A percentile compares a stretch with the other conserved stretches of the same genome.
These are phyloP conservation scores for Pycnonotus jocosus DNA, from an alignment of 2,113 vertebrate genomes.

Conservation along the genomic window DNA sequence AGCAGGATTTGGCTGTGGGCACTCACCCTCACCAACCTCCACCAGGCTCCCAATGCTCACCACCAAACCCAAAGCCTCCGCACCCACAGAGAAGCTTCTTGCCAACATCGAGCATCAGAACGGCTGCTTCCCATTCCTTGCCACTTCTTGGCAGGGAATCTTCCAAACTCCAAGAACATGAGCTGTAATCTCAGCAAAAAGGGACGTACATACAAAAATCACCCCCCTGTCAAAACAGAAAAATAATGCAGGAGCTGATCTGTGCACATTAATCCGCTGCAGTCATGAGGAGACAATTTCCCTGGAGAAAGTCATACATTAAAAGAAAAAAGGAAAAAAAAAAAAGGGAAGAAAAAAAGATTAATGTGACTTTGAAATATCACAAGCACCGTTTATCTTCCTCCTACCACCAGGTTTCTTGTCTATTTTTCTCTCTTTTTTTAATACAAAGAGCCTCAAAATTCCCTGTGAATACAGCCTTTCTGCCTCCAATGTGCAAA, in stretches of 20 bases:
- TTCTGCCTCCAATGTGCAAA: background rate
- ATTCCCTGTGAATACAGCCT: background rate
- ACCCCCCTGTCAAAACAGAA: slow-evolving; percentile 62
- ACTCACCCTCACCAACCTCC: background rate
- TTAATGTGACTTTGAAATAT: slow-evolving; percentile 66
- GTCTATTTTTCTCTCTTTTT: background rate
- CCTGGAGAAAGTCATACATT: slow-evolving; percentile 61
- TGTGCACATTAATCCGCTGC: slow-evolving; percentile 55
- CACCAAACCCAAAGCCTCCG: background rate
- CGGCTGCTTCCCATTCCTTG: background rate
- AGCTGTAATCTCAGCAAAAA: slow-evolving; percentile 54
- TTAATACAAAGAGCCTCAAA: slow-evolving; percentile 31
- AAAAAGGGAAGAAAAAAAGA: background rate
- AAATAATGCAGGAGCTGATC: slow-evolving; percentile 63
- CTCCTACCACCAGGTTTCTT: slow-evolving; percentile 53
- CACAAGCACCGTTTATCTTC: slow-evolving; percentile 62
- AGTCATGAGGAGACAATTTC: slow-evolving; percentile 62
- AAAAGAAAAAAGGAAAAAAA: slow-evolving; percentile 16
- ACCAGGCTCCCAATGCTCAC: background rate
- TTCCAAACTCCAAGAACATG: slow-evolving; percentile 27
- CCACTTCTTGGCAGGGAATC: background rate
- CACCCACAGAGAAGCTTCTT: background rate
- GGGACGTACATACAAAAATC: slow-evolving; percentile 32
- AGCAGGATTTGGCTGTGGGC: background rate
- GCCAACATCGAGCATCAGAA: background rate